Evolutionary conservation across 2,797 vertebrate species (phyloP).

Genomic region (Bucorvus abyssinicus): DNA sequence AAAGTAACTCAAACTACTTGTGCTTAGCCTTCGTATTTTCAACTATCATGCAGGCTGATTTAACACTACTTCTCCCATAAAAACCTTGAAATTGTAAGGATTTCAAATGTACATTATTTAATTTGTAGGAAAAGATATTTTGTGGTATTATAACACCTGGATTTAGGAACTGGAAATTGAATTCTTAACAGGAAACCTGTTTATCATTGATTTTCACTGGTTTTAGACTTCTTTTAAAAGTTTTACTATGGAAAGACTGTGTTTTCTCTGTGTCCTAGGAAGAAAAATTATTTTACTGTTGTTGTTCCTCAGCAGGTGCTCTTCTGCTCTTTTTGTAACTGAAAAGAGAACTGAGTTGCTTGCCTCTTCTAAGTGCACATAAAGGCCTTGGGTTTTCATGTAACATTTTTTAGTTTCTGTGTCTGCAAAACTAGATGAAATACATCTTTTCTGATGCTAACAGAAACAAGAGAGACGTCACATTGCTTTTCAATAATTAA

Average conservation of each 20-base stretch:
- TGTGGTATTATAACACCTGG: not conserved
- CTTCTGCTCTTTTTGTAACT: not conserved
- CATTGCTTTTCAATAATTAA: not conserved
- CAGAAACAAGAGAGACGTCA: not conserved
- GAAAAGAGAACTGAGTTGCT: not conserved
- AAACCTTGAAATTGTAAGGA: not conserved
- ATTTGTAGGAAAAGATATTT: not conserved
- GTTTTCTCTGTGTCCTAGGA: not conserved
- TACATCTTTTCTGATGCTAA: not conserved
- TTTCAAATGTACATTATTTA: not conserved
- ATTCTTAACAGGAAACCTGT: not conserved
- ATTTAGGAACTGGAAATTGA: not conserved
- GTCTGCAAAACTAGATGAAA: not conserved
- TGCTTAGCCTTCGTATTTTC: not conserved
- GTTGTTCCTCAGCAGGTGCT: not conserved
- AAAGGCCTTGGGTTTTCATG: not conserved
- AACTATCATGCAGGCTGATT: not conserved
- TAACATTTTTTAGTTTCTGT: not conserved
- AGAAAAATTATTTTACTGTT: not conserved
- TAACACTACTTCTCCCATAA: not conserved
- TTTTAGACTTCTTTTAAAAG: not conserved
- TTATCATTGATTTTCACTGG: not conserved
- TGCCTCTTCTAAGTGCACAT: not conserved
- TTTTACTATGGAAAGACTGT: not conserved
- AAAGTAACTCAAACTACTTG: not conserved